Conservation (phyloP, 2,797 vertebrate species). For the Xenops minutus region DNA sequence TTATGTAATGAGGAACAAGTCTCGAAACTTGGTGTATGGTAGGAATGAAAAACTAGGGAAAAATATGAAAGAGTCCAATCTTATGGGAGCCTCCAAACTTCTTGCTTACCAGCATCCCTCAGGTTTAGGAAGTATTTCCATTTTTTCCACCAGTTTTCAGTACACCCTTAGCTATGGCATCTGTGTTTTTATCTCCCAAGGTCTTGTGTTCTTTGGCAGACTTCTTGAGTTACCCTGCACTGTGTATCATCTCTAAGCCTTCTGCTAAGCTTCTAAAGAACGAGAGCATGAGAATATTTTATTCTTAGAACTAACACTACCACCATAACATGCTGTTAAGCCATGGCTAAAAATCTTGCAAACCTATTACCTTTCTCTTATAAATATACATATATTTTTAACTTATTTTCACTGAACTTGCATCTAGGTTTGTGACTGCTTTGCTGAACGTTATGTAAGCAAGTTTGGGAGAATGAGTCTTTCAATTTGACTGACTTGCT, state of each 20-base stretch:
- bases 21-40: background rate
- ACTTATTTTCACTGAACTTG: background rate
- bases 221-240: conserved; percentile 26
- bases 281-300: conserved; percentile 30
- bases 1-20: background rate
- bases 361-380: background rate
- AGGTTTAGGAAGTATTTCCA: conserved; percentile 18
- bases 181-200: conserved; percentile 54
- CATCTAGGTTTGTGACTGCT: background rate
- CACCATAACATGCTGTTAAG: background rate
- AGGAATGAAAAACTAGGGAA: background rate
- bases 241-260: background rate
- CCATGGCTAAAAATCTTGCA: conserved; percentile 10
- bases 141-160: conserved; percentile 45
- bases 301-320: conserved; percentile 42
- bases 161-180: conserved; percentile 33
- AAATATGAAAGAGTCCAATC: background rate
- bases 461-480: background rate
- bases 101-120: background rate
- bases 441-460: background rate
- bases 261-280: conserved; percentile 48
- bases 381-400: background rate
- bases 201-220: conserved; percentile 55
- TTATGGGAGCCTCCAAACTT: background rate
- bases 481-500: background rate